These are phyloP conservation scores for Ptychodera flava DNA, from an alignment of 35 echinoderm and acorn worm genomes.

Conservation along the genomic window DNA sequence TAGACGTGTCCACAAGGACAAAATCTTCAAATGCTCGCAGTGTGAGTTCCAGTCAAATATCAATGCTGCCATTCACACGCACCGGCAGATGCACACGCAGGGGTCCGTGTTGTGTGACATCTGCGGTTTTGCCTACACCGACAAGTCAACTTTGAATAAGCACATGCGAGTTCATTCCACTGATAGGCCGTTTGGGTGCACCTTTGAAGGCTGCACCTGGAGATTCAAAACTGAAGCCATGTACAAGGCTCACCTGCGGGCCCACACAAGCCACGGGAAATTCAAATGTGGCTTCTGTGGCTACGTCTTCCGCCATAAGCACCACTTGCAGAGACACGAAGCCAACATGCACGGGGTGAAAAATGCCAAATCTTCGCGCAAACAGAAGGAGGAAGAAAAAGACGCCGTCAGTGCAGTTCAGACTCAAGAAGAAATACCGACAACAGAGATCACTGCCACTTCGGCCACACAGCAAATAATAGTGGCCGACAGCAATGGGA, in stretches of 20 bases:
- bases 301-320: conserved; percentile 55
- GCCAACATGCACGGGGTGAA: conserved; percentile 45
- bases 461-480: background rate
- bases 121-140: conserved; percentile 69
- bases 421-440: too few relatives aligned
- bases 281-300: conserved; percentile 63
- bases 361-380: background rate
- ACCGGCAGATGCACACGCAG: conserved; percentile 61
- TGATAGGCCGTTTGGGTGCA: conserved; percentile 63
- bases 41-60: conserved; percentile 74
- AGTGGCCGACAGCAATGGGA: background rate
- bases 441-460: background rate
- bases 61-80: conserved; percentile 45
- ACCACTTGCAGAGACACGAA: conserved; percentile 67
- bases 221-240: conserved; percentile 72
- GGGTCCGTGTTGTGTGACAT: conserved; percentile 71
- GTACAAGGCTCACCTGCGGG: conserved; percentile 59
- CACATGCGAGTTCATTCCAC: conserved; percentile 78
- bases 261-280: conserved; percentile 52
- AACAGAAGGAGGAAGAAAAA: background rate
- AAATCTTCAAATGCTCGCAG: conserved; percentile 61
- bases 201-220: conserved; percentile 72
- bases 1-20: conserved; percentile 51
- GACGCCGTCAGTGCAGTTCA: background rate
- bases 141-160: conserved; percentile 60